phyloP scores from a whole-genome alignment of 2,113 vertebrate genomes.

The Rhinopomastus cyanomelas region DNA sequence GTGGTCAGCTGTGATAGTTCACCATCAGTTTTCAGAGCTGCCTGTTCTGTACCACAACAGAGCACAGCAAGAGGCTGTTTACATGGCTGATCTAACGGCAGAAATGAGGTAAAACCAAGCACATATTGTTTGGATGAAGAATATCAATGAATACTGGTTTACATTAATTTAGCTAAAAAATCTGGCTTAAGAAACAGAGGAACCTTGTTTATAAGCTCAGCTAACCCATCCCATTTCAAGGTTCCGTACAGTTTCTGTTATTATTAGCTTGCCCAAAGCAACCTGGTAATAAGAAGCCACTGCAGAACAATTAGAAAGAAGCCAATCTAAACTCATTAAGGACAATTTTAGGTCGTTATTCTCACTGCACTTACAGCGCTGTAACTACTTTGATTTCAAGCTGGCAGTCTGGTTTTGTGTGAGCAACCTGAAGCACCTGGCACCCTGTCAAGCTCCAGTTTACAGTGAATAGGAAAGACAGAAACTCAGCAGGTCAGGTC shows the following conservation, averaged over 20 bases:
- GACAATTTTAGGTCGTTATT: neutral
- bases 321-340: neutral
- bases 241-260: neutral
- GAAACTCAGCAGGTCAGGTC: neutral
- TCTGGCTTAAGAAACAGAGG: neutral
- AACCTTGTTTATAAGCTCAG: neutral
- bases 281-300: neutral
- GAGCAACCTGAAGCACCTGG: neutral
- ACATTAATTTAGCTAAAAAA: neutral
- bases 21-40: neutral
- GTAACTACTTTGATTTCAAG: neutral
- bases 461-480: neutral
- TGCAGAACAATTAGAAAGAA: neutral
- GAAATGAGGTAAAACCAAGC: neutral
- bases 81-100: neutral
- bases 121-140: rapidly evolving
- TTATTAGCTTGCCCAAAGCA: neutral
- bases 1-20: neutral
- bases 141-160: neutral
- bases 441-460: neutral
- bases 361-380: neutral
- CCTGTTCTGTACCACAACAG: neutral
- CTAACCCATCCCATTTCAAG: neutral
- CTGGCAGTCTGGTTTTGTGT: neutral
- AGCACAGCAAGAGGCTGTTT: neutral